Evolutionary conservation across 2,888 invertebrate species (phyloP).

Genomic region (Stenoptilia bipunctidactyla): DNA sequence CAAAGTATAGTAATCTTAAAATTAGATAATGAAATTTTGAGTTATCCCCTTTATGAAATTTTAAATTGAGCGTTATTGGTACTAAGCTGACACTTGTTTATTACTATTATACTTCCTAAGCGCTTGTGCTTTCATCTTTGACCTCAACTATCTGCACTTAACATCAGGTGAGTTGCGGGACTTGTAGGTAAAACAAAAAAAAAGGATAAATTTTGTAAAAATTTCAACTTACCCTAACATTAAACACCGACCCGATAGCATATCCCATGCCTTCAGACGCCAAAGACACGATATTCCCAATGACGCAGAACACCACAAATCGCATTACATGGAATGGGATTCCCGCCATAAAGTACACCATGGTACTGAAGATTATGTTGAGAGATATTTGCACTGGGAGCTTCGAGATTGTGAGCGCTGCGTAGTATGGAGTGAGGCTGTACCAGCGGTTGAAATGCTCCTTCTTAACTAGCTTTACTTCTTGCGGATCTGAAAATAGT

Average conservation of each 20-base stretch:
- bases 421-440: slow-evolving; percentile 73
- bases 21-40: no score
- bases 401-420: slow-evolving; percentile 74
- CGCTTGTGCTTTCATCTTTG: no score
- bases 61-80: no score
- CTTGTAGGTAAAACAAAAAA: no score
- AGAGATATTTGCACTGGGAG: slow-evolving; percentile 72
- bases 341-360: slow-evolving; percentile 76
- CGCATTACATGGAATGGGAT: slow-evolving; percentile 76
- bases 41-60: no score
- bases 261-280: slow-evolving; percentile 85
- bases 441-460: slow-evolving; percentile 81
- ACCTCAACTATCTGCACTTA: no score
- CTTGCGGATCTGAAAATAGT: slow-evolving; percentile 73
- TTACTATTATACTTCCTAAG: no score
- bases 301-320: slow-evolving; percentile 76
- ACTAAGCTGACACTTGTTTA: no score
- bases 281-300: slow-evolving; percentile 78
- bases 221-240: slow-evolving; percentile 67
- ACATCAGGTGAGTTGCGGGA: no score
- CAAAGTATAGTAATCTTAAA: no score
- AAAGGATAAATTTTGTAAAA: no score
- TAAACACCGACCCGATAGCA: slow-evolving; percentile 80
- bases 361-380: slow-evolving; percentile 71
- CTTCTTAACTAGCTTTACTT: slow-evolving; percentile 77